Conservation (phyloP, 2,888 invertebrate genomes). For the Trissolcus brochymenae region DNA sequence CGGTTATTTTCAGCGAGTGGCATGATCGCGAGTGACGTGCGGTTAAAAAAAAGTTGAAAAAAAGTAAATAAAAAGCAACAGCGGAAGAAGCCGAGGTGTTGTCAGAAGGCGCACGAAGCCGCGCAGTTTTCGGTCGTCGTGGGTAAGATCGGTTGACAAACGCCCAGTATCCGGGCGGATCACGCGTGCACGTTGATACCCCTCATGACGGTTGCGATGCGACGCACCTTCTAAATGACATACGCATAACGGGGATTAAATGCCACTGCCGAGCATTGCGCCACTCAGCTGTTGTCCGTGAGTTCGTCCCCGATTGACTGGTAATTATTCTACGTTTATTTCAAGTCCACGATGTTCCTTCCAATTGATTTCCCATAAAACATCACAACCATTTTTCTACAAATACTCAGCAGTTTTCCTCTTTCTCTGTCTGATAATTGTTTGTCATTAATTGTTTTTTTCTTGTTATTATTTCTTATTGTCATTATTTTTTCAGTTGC, state of each 20-base stretch:
- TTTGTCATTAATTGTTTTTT: not conserved
- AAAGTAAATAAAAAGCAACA: not conserved
- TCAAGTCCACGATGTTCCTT: not conserved
- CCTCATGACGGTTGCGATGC: conserved; percentile 18
- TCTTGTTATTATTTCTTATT: not conserved
- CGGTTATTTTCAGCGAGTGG: conserved; percentile 14
- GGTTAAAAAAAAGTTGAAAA: not conserved
- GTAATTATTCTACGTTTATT: conserved; percentile 6
- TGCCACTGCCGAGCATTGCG: conserved; percentile 14
- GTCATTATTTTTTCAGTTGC: not conserved
- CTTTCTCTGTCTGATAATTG: not conserved
- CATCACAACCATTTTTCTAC: not conserved
- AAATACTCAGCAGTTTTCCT: not conserved
- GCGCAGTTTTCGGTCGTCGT: not conserved
- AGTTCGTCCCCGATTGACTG: conserved; percentile 8
- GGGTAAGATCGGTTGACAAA: not conserved
- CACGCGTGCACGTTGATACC: not conserved
- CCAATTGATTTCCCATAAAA: too few species aligned
- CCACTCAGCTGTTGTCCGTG: not conserved
- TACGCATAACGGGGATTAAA: conserved; percentile 16
- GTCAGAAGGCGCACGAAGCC: not conserved
- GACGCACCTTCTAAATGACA: conserved; percentile 25
- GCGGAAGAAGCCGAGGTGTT: not conserved
- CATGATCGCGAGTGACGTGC: conserved; percentile 10
- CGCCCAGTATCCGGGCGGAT: not conserved